These are phyloP conservation scores for Timandra comae DNA, from an alignment of 2,888 invertebrate species.

Conservation along the genomic window DNA sequence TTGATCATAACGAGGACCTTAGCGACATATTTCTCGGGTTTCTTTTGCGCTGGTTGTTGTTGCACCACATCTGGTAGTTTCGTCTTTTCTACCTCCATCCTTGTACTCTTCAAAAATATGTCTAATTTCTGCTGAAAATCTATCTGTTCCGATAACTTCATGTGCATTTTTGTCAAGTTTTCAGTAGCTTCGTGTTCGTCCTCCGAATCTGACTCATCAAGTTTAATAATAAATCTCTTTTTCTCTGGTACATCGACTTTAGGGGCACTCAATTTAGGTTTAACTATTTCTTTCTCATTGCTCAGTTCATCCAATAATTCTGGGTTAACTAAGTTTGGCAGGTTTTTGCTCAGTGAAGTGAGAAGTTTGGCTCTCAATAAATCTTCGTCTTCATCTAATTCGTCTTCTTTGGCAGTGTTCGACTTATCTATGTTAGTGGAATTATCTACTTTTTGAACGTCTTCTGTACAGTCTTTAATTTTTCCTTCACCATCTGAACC, in stretches of 20 bases:
- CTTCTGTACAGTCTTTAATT: slow-evolving; percentile 35
- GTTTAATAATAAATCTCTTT: slow-evolving; percentile 62
- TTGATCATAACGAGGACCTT: slow-evolving; percentile 43
- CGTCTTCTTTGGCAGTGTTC: slow-evolving; percentile 36
- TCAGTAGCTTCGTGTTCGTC: slow-evolving; percentile 70
- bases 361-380: slow-evolving; percentile 76
- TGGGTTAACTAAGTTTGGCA: slow-evolving; percentile 54
- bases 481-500: slow-evolving; percentile 65
- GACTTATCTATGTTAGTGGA: slow-evolving; percentile 10
- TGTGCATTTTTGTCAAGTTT: slow-evolving; percentile 71
- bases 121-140: slow-evolving; percentile 69
- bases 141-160: slow-evolving; percentile 56
- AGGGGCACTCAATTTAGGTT: slow-evolving; percentile 17
- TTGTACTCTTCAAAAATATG: slow-evolving; percentile 58
- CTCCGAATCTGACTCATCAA: slow-evolving; percentile 68
- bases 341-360: slow-evolving; percentile 77
- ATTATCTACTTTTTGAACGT: slow-evolving; percentile 8
- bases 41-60: slow-evolving; percentile 34
- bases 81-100: slow-evolving; percentile 58
- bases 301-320: slow-evolving; percentile 27
- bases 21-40: slow-evolving; percentile 55
- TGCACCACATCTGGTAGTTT: slow-evolving; percentile 47
- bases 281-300: slow-evolving; percentile 27
- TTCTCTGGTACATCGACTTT: slow-evolving; percentile 13
- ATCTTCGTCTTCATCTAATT: slow-evolving; percentile 78